Conservation (phyloP, 37 sponge, comb jelly and placozoan genomes). For the Ephydatia muelleri region DNA sequence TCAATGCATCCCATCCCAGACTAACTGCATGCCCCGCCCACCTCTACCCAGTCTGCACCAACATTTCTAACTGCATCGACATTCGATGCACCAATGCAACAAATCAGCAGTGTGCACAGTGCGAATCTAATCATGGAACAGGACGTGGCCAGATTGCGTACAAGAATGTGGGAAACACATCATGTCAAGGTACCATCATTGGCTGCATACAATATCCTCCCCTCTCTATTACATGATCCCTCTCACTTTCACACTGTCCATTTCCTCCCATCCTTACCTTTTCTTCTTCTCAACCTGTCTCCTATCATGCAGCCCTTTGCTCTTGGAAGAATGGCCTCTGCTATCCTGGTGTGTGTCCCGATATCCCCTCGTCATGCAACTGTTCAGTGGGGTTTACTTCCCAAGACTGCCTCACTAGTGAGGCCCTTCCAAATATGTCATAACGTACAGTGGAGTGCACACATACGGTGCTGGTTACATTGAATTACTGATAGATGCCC, state of each 20-base stretch:
- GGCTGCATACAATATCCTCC: too few species aligned
- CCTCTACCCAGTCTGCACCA: constrained; percentile 50
- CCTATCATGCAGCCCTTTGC: constrained; percentile 48
- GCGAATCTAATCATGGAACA: constrained; percentile 58
- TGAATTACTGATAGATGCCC: too few species aligned
- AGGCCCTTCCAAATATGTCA: too few species aligned
- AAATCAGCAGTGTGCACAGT: constrained; percentile 51
- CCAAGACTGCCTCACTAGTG: constrained; percentile 65
- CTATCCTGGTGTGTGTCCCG: constrained; percentile 76
- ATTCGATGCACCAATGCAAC: constrained; percentile 49
- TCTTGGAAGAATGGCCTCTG: constrained; percentile 73
- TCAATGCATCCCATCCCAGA: not conserved
- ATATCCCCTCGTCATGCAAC: constrained; percentile 41
- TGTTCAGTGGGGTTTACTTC: constrained; percentile 66
- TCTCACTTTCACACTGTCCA: not conserved
- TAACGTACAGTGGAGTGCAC: too few species aligned
- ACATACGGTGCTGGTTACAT: too few species aligned
- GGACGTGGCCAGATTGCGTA: constrained; percentile 54
- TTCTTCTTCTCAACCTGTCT: not conserved
- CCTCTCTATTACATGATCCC: too few species aligned
- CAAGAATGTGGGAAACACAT: constrained; percentile 39
- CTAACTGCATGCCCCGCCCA: not conserved
- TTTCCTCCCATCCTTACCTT: not conserved
- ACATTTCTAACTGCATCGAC: constrained; percentile 62
- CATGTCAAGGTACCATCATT: constrained; percentile 8